A percentile compares a stretch with the other conserved stretches of the same genome.
These are phyloP conservation scores for Melolontha melolontha DNA, from an alignment of 2,888 invertebrate species.

Conservation along the genomic window DNA sequence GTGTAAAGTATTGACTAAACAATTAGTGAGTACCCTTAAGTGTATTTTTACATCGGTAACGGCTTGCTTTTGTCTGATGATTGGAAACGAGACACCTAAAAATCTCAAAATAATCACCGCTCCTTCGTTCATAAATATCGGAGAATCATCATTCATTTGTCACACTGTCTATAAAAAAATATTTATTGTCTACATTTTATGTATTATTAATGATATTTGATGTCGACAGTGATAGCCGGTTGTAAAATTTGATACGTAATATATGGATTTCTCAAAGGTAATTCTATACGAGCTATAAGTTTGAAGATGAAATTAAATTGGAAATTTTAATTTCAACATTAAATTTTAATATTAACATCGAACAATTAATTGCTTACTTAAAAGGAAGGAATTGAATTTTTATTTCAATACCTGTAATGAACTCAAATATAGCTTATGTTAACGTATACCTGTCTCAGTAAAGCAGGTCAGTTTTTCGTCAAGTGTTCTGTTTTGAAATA, in stretches of 20 bases:
- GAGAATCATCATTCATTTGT: slow-evolving; percentile 32
- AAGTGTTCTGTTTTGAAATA: too few species aligned
- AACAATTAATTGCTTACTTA: too few species aligned
- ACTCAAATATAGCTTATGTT: too few species aligned
- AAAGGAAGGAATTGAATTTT: too few species aligned
- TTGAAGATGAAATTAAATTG: too few species aligned
- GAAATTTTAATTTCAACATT: too few species aligned
- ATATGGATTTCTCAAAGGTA: slow-evolving; percentile 7
- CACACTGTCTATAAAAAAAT: slow-evolving; percentile 28
- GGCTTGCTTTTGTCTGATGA: slow-evolving; percentile 34
- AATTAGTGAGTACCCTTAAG: slow-evolving; percentile 66
- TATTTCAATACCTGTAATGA: too few species aligned
- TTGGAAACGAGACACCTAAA: slow-evolving; percentile 38
- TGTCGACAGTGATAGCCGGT: slow-evolving; percentile 23
- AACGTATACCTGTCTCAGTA: too few species aligned
- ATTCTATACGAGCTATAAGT: slow-evolving; percentile 1
- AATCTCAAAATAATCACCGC: slow-evolving; percentile 36
- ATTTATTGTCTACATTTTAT: slow-evolving; percentile 26
- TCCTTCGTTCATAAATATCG: slow-evolving; percentile 14
- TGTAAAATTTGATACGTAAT: slow-evolving; percentile 24
- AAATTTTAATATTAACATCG: too few species aligned
- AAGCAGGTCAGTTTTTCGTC: too few species aligned
- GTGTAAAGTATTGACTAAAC: slow-evolving; percentile 69
- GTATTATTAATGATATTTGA: slow-evolving; percentile 36
- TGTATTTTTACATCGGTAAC: slow-evolving; percentile 61